Evolutionary conservation across 2,888 invertebrate genomes (phyloP).

Genomic region (Incurvaria masculella): DNA sequence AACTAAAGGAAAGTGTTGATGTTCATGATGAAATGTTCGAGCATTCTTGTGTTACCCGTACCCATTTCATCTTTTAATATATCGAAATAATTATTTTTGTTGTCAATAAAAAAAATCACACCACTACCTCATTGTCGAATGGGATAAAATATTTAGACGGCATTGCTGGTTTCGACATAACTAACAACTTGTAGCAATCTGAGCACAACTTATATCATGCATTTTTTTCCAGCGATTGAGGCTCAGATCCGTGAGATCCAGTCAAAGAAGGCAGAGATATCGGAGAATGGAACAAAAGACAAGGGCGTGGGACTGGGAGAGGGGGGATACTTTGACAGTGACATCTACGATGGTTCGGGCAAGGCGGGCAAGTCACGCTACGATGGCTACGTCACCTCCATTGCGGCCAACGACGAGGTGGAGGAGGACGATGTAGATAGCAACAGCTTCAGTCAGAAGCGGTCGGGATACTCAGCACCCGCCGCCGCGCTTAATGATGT

Average conservation of each 20-base stretch:
- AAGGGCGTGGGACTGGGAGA: slow-evolving; percentile 87
- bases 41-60: too few relatives aligned
- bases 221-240: slow-evolving; percentile 77
- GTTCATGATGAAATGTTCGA: too few relatives aligned
- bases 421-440: slow-evolving; percentile 91
- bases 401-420: slow-evolving; percentile 94
- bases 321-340: slow-evolving; percentile 85
- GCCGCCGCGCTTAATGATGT: slow-evolving; percentile 87
- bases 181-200: too few relatives aligned
- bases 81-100: too few relatives aligned
- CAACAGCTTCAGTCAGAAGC: slow-evolving; percentile 67
- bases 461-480: slow-evolving; percentile 81
- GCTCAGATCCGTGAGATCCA: slow-evolving; percentile 92
- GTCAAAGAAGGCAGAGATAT: slow-evolving; percentile 75
- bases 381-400: slow-evolving; percentile 94
- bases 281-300: slow-evolving; percentile 56
- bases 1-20: too few relatives aligned
- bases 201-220: slow-evolving; percentile 1
- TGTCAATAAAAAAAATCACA: too few relatives aligned
- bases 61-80: too few relatives aligned
- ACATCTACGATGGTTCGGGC: slow-evolving; percentile 79
- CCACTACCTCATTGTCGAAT: too few relatives aligned
- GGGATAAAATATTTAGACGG: too few relatives aligned
- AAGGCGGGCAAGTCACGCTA: slow-evolving; percentile 71
- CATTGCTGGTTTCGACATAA: too few relatives aligned